Conservation (phyloP, 1,140 invertebrate species). For the Drosophila malerkotliana region DNA sequence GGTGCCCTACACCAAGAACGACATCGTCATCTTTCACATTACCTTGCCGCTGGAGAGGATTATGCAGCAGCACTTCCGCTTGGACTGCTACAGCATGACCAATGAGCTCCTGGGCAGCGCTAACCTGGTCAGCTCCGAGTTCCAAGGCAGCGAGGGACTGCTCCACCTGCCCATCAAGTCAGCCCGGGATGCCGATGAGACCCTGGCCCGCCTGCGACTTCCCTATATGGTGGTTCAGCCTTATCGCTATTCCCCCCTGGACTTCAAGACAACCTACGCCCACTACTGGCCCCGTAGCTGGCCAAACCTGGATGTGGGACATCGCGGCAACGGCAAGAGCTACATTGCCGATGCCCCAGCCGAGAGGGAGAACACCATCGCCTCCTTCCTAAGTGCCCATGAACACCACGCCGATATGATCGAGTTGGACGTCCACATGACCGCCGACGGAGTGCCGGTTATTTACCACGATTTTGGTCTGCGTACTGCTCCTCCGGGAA, state of each 20-base stretch:
- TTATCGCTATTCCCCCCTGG: slow-evolving; percentile 89
- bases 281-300: slow-evolving; percentile 93
- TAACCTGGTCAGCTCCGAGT: slow-evolving; percentile 86
- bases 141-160: slow-evolving; percentile 88
- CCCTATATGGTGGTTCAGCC: slow-evolving; percentile 88
- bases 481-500: slow-evolving; percentile 92
- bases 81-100: slow-evolving; percentile 62
- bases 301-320: slow-evolving; percentile 94
- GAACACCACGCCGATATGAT: slow-evolving; percentile 96
- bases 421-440: slow-evolving; percentile 98
- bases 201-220: slow-evolving; percentile 88
- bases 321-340: slow-evolving; percentile 92
- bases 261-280: slow-evolving; percentile 91
- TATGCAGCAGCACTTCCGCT: slow-evolving; percentile 52
- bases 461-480: slow-evolving; percentile 98
- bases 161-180: slow-evolving; percentile 90
- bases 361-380: slow-evolving; percentile 96
- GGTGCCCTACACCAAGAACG: slow-evolving; percentile 67
- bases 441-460: slow-evolving; percentile 96
- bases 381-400: slow-evolving; percentile 94
- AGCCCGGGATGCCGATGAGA: slow-evolving; percentile 84
- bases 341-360: slow-evolving; percentile 88
- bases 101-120: slow-evolving; percentile 90
- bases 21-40: slow-evolving; percentile 77
- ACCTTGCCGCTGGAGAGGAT: slow-evolving; percentile 85